phyloP scores from a whole-genome alignment of 2,113 vertebrate species.

The Apus apus region DNA sequence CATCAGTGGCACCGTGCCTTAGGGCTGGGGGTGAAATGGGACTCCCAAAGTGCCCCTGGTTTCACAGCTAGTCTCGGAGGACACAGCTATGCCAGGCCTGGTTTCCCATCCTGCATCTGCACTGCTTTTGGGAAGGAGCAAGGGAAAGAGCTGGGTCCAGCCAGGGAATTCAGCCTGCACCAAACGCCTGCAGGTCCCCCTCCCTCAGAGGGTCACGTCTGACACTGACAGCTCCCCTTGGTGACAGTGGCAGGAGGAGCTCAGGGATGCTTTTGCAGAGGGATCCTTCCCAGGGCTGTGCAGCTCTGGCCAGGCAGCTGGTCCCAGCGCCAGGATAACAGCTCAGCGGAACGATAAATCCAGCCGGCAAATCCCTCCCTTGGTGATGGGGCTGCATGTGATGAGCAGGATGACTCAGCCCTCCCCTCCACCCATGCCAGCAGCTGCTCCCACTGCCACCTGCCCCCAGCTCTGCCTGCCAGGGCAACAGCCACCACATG shows the following conservation, averaged over 20 bases:
- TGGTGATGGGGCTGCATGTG: neutral
- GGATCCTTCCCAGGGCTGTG: neutral
- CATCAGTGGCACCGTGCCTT: neutral
- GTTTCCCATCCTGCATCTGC: neutral
- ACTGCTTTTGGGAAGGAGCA: accelerated
- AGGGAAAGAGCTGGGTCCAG: neutral
- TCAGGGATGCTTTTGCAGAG: neutral
- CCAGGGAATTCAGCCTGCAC: neutral
- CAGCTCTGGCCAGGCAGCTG: neutral
- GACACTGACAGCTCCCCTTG: neutral
- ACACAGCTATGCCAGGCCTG: accelerated
- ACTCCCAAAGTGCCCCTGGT: neutral
- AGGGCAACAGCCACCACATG: neutral
- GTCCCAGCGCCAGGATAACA: neutral
- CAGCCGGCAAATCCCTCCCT: neutral
- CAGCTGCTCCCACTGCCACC: neutral
- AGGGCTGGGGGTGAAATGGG: neutral
- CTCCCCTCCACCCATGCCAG: neutral
- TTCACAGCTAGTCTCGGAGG: neutral
- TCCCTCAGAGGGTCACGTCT: accelerated
- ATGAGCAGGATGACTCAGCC: constrained; percentile 12
- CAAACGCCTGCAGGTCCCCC: neutral
- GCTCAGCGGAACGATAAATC: neutral
- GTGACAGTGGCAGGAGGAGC: neutral
- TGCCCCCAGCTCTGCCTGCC: neutral